phyloP scores from a whole-genome alignment of 2,888 invertebrate species.

The Epiblema foenella region DNA sequence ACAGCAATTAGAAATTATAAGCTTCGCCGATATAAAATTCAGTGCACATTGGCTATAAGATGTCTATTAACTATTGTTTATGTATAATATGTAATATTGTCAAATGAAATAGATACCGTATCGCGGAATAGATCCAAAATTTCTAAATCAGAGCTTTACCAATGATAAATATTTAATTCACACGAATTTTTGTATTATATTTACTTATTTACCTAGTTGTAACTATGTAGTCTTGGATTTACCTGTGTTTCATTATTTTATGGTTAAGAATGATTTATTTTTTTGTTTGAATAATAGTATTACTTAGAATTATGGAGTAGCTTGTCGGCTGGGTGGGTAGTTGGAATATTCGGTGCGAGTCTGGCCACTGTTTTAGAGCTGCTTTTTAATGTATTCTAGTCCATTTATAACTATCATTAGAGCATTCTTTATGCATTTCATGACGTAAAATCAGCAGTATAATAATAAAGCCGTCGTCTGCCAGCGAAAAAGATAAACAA shows the following conservation, averaged over 20 bases:
- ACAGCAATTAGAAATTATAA: slow-evolving; percentile 63
- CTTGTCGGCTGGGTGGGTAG: slow-evolving; percentile 55
- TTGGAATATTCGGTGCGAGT: slow-evolving; percentile 10
- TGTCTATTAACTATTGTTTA: slow-evolving; percentile 60
- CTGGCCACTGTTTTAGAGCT: slow-evolving; percentile 27
- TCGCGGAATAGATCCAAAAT: slow-evolving; percentile 53
- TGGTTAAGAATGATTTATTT: slow-evolving; percentile 66
- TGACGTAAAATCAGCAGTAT: not conserved
- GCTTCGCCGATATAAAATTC: slow-evolving; percentile 61
- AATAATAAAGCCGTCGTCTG: no score
- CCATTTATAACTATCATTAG: slow-evolving; percentile 15
- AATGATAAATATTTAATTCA: slow-evolving; percentile 53
- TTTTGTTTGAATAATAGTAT: slow-evolving; percentile 68
- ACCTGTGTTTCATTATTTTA: slow-evolving; percentile 66
- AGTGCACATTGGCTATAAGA: slow-evolving; percentile 74
- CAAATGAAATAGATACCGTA: slow-evolving; percentile 46
- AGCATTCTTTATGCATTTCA: slow-evolving; percentile 1
- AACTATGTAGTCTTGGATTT: slow-evolving; percentile 64
- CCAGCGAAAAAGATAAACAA: no score
- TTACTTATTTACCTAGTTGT: slow-evolving; percentile 45
- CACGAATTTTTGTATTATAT: slow-evolving; percentile 48
- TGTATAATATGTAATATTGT: slow-evolving; percentile 59
- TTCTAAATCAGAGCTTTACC: slow-evolving; percentile 71
- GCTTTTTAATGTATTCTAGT: slow-evolving; percentile 38
- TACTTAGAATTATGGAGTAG: slow-evolving; percentile 59